Base-by-base conservation (phyloP, 2,113 vertebrate genomes). In the Melanerpes aurifrons region DNA sequence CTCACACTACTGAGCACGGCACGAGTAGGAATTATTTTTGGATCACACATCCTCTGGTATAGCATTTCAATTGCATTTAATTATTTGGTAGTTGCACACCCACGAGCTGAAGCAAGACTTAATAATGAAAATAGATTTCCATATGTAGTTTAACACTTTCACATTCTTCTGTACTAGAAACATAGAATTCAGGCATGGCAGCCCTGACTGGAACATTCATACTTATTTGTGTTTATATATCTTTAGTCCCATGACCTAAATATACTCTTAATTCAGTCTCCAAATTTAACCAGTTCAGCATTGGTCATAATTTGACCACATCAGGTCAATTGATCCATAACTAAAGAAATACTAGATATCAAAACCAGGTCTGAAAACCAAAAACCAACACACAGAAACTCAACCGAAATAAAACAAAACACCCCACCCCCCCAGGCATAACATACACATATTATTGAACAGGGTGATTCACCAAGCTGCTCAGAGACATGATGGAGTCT, bases 21-120 rank as follows among this genome's bases (percentile, higher is more conserved):
- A 82, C 3, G 7, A 94, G 75, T 6, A 91, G 87, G 77, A 90
- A 86, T 95, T 66, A 80, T 40, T 57, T 64, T 35, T 78, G 90
- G 78, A 89, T 86, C 93, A 73, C 69, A 71, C 92, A 87, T 96
- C 72, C 58, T 59, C 85, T 95, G 70, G 82, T 81, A 75, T 24
- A 57, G 54, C 7, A 53, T 66, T 78, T 70, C 50, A 86, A n/a
- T 87, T 86, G 57, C 69, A 86, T 87, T 83, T 89, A 85, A 96
- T 93, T 92, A 85, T 19, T 22, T 75, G 68, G 68, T 83, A 69
- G 58, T 67, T 86, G 62, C 82, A 87, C 80, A 75, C 37, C 61
- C 92, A 78, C 89, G 85, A 91, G 50, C 57, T 4, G 0, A 85
- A 85, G 25, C 28, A 94, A 87, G 48, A 92, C 82, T 92, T 89